Evolutionary conservation across 2,113 vertebrate species (phyloP).

Genomic region (Columba livia): DNA sequence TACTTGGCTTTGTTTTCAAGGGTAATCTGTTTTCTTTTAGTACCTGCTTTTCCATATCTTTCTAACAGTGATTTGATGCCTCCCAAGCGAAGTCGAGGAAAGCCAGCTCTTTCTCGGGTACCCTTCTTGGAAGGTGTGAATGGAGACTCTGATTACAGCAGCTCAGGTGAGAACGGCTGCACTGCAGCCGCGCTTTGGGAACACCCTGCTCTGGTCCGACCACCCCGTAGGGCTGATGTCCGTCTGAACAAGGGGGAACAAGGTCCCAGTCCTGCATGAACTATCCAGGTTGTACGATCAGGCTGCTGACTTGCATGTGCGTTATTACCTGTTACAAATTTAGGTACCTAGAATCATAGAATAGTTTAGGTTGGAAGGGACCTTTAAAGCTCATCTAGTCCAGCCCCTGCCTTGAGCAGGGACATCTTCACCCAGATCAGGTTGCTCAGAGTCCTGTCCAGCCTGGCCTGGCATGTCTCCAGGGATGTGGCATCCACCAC

Average conservation of each 20-base stretch:
- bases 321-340: neutral
- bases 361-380: too few species aligned
- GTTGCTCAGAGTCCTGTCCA: too few species aligned
- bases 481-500: too few species aligned
- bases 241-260: neutral
- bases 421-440: too few species aligned
- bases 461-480: too few species aligned
- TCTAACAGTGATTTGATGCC: conserved; percentile 76
- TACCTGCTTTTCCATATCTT: neutral
- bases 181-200: neutral
- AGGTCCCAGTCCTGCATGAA: neutral
- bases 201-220: neutral
- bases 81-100: conserved; percentile 91
- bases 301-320: neutral
- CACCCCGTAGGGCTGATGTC: fast-evolving
- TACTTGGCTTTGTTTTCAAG: neutral
- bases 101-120: conserved; percentile 92
- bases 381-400: too few species aligned
- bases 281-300: neutral
- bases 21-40: neutral
- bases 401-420: too few species aligned
- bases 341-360: too few species aligned
- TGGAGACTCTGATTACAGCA: conserved; percentile 85
- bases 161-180: conserved; percentile 79
- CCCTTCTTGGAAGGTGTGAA: conserved; percentile 90